Evolutionary conservation across 2,797 vertebrate species (phyloP).

Genomic region (Microcaecilia unicolor): DNA sequence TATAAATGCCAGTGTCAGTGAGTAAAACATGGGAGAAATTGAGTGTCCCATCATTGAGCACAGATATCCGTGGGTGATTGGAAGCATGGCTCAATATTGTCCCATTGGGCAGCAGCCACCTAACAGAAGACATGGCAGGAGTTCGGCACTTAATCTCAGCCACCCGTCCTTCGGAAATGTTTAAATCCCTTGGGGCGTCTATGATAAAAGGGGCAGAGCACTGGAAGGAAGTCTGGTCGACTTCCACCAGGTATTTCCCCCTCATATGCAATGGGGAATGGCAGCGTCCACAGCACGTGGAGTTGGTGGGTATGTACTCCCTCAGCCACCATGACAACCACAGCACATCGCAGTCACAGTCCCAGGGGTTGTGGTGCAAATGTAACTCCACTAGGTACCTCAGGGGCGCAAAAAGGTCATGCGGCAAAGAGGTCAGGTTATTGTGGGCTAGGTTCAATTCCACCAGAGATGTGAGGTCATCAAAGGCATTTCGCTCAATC

Average conservation of each 20-base stretch:
- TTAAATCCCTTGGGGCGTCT: slow-evolving; percentile 85
- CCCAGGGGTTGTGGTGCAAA: slow-evolving; percentile 96
- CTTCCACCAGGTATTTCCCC: slow-evolving; percentile 86
- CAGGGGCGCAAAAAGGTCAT: slow-evolving; percentile 88
- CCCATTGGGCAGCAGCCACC: slow-evolving; percentile 89
- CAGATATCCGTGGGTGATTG: slow-evolving; percentile 78
- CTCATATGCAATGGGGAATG: slow-evolving; percentile 82
- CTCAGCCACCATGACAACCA: slow-evolving; percentile 94
- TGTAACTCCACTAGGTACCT: slow-evolving; percentile 91
- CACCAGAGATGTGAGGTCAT: slow-evolving; percentile 85
- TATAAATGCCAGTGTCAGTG: slow-evolving; percentile 84
- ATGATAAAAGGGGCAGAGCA: slow-evolving; percentile 92
- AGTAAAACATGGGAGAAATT: slow-evolving; percentile 88
- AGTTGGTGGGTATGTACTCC: slow-evolving; percentile 94
- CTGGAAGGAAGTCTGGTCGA: slow-evolving; percentile 87
- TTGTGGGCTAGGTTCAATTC: slow-evolving; percentile 97
- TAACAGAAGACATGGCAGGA: slow-evolving; percentile 86
- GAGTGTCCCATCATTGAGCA: slow-evolving; percentile 88
- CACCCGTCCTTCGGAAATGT: slow-evolving; percentile 88
- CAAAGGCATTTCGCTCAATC: slow-evolving; percentile 93
- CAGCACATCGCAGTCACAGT: slow-evolving; percentile 89
- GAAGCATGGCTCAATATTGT: slow-evolving; percentile 89
- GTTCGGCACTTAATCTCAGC: slow-evolving; percentile 89
- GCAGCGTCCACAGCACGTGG: slow-evolving; percentile 93
- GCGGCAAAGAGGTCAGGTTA: slow-evolving; percentile 88